phyloP scores from a whole-genome alignment of 2,888 invertebrate species.

The Drosophila pseudotalamancana region DNA sequence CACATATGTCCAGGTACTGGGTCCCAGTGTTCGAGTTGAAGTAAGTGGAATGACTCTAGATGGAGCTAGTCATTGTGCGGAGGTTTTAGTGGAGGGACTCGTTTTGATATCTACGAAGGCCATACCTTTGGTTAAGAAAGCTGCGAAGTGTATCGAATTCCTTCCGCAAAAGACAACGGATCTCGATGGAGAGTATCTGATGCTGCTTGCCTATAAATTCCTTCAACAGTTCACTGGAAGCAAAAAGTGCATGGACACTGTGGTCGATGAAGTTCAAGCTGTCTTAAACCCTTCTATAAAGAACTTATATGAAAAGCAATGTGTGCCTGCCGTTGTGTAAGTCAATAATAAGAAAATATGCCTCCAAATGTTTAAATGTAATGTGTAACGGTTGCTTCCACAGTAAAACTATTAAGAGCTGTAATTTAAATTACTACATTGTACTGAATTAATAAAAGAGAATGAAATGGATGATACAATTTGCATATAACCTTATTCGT shows the following conservation, averaged over 20 bases:
- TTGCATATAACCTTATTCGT: too few relatives aligned
- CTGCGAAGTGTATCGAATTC: neutral
- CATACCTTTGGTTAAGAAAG: neutral
- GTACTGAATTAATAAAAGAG: too few relatives aligned
- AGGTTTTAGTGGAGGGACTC: neutral
- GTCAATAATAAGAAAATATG: neutral
- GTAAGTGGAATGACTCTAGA: neutral
- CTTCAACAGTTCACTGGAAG: neutral
- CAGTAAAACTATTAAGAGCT: too few relatives aligned
- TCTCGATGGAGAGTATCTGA: neutral
- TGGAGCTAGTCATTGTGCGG: neutral
- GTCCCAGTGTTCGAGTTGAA: too few relatives aligned
- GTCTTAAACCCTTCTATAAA: accelerated
- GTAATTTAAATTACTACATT: too few relatives aligned
- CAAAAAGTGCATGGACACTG: neutral
- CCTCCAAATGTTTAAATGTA: neutral
- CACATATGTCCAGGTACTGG: neutral
- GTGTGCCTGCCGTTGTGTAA: neutral
- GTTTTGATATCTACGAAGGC: neutral
- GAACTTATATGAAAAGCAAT: neutral
- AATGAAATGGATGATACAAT: too few relatives aligned
- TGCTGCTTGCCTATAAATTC: neutral
- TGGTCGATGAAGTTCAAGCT: neutral
- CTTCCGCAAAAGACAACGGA: neutral
- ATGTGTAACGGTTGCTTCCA: too few relatives aligned